Percentiles rank a stretch among this genome's conserved stretches.
Evolutionary conservation across 2,797 vertebrate genomes (phyloP).

Genomic region (Percopsis omiscomaycus): DNA sequence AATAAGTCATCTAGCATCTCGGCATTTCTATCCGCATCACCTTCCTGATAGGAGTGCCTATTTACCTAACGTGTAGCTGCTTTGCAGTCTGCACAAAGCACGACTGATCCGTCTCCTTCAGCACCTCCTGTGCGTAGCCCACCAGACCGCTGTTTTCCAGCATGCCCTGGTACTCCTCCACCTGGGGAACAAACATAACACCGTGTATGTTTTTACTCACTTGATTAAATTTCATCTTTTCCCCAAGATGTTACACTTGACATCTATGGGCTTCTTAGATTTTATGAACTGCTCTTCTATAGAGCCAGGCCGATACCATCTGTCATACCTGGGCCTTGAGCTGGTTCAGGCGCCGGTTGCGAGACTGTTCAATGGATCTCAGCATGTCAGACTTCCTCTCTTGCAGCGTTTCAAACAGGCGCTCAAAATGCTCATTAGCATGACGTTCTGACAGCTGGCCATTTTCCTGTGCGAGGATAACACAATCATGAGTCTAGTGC

Average conservation of each 20-base stretch:
- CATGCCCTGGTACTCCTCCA: slow-evolving; percentile 96
- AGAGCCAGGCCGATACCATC: neutral
- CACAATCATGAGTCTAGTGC: neutral
- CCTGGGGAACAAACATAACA: slow-evolving; percentile 36
- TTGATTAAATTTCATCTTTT: neutral
- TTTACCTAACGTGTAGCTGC: slow-evolving; percentile 91
- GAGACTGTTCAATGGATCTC: slow-evolving; percentile 85
- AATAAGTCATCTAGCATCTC: neutral
- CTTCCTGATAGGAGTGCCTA: neutral
- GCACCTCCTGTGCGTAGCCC: slow-evolving; percentile 96
- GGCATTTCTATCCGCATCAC: neutral
- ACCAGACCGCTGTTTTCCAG: slow-evolving; percentile 96
- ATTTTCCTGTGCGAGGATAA: slow-evolving; percentile 70
- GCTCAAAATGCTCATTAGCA: slow-evolving; percentile 87
- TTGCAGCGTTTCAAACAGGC: slow-evolving; percentile 86
- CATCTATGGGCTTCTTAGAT: neutral
- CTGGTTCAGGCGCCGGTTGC: slow-evolving; percentile 82
- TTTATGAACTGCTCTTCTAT: too few species aligned
- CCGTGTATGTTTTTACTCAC: neutral
- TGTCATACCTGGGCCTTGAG: slow-evolving; percentile 84
- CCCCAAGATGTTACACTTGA: too few species aligned
- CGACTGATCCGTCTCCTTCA: slow-evolving; percentile 96
- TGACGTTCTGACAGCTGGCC: slow-evolving; percentile 86
- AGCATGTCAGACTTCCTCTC: slow-evolving; percentile 87
- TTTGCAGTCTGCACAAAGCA: slow-evolving; percentile 98